phyloP scores from a whole-genome alignment of 2,797 vertebrate species.

The Otolemur crassicaudatus region DNA sequence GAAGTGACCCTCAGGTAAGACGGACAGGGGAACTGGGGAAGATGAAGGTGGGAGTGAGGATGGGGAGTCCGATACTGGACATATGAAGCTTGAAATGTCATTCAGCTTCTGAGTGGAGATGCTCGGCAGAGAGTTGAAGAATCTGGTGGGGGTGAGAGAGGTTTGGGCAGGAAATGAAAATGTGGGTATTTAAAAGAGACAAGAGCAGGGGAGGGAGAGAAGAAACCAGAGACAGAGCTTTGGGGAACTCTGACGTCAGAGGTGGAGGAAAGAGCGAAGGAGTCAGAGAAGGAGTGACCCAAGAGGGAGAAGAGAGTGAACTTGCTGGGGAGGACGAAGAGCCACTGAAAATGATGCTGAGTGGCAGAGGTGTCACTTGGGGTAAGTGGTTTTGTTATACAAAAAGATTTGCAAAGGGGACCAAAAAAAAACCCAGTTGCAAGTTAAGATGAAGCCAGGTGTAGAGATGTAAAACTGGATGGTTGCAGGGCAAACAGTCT shows the following conservation, averaged over 20 bases:
- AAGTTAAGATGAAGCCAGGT: not conserved
- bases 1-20: not conserved
- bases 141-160: not conserved
- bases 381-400: not conserved
- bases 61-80: not conserved
- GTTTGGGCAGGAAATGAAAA: not conserved
- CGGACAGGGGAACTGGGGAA: not conserved
- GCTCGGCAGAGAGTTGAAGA: not conserved
- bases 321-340: no score
- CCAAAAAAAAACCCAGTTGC: not conserved
- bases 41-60: not conserved
- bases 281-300: not conserved
- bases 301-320: not conserved
- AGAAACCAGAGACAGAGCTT: not conserved
- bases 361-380: not conserved
- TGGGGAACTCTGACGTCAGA: not conserved
- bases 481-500: not conserved
- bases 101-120: not conserved
- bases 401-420: not conserved
- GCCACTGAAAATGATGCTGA: not conserved
- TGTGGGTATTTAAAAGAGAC: not conserved
- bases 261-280: not conserved
- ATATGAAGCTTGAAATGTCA: not conserved
- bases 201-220: not conserved
- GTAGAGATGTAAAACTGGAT: not conserved